Evolutionary conservation across 2,797 vertebrate genomes (phyloP), one percentile per base, ranked within the genome.

Genomic region (Arremon brunneinucha): DNA sequence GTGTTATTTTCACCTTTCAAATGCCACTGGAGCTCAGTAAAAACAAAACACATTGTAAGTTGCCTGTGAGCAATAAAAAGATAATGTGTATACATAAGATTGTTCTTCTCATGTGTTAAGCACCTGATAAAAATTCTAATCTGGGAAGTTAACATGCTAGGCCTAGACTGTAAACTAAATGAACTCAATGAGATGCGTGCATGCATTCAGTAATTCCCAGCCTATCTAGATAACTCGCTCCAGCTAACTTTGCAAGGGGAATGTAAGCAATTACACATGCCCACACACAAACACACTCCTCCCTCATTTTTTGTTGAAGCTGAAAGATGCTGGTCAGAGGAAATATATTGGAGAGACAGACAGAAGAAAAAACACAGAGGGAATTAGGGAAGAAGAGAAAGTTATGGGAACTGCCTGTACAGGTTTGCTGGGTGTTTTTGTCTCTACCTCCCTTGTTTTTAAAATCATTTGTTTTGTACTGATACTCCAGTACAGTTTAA

Each of bases 51-150:
- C 44, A 20, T 67, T 83, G 72, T 81, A 76, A 95, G 79, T 69
- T 75, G 72, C 52, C 82, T 79, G 55, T n/a, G 59, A 91, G 87
- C 83, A 88, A 95, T 90, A 83, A 94, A 91, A 84, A 59, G n/a
- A 87, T 43, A 52, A 77, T 24, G 46, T 75, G 60, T 81, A 46
- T 78, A 83, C 37, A 24, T 63, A 71, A 87, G 84, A 32, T 62
- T 55, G 89, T 69, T 86, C 69, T 86, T 92, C 82, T 93, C 76
- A 57, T 69, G 10, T 76, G 84, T 85, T 93, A 93, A 83, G 47
- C 76, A 91, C 55, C 85, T 91, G 94, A 87, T 92, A 89, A 91
- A 84, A 91, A 91, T 69, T 91, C 63, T 70, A 65, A 69, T 37
- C 77, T 82, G 37, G 27, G 59, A 86, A 69, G 47, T 81, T 76